Evolutionary conservation across 2,797 vertebrate species (phyloP).

Genomic region (Micropoecilia bifurca): DNA sequence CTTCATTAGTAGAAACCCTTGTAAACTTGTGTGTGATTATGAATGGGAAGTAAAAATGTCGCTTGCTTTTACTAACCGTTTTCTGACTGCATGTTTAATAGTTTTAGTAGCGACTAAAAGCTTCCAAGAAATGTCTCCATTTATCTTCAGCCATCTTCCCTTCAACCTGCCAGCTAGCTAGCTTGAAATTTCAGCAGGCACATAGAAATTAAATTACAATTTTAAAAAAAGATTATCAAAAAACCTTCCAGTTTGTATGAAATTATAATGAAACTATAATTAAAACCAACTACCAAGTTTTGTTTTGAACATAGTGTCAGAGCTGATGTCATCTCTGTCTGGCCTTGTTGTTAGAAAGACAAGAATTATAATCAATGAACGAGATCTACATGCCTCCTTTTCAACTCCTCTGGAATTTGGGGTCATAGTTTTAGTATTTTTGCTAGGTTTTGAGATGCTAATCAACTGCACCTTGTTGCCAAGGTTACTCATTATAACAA

Average conservation of each 20-base stretch:
- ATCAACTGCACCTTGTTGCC: not conserved
- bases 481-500: not conserved
- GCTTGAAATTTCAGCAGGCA: not conserved
- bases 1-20: not conserved
- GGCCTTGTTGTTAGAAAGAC: no score
- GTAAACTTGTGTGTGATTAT: not conserved
- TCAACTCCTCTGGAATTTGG: no score
- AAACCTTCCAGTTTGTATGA: no score
- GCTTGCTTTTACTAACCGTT: not conserved
- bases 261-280: not conserved
- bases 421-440: not conserved
- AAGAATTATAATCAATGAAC: no score
- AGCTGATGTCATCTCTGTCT: no score
- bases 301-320: not conserved
- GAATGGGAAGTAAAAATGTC: not conserved
- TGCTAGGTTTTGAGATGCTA: not conserved
- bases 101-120: not conserved
- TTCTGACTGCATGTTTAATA: not conserved
- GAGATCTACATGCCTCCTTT: no score
- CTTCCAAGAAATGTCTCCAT: not conserved
- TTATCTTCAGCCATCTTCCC: not conserved
- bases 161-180: not conserved
- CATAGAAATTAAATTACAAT: no score
- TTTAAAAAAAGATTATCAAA: no score
- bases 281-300: not conserved